Evolutionary conservation across 2,888 invertebrate species (phyloP).

Genomic region (Iphiclides podalirius): DNA sequence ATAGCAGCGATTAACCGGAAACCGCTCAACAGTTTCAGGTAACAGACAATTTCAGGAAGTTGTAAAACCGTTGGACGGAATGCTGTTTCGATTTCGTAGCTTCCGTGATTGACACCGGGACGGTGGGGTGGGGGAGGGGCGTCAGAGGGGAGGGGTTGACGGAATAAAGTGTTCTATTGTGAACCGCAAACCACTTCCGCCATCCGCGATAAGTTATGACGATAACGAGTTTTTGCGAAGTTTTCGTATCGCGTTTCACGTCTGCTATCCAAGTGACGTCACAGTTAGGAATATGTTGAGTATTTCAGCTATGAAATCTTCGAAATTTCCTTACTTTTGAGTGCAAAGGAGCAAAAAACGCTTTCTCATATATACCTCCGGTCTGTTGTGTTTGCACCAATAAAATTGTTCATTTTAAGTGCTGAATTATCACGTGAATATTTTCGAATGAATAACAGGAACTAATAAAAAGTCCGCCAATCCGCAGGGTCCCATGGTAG

Average conservation of each 20-base stretch:
- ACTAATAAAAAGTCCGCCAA: no score
- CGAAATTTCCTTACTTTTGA: no score
- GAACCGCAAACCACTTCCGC: slow-evolving; percentile 18
- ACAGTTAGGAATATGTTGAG: not conserved
- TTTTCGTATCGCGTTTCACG: slow-evolving; percentile 10
- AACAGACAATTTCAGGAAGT: slow-evolving; percentile 24
- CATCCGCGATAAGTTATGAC: slow-evolving; percentile 16
- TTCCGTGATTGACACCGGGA: slow-evolving; percentile 27
- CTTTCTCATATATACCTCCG: no score
- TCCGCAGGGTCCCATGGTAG: no score
- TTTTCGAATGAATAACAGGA: no score
- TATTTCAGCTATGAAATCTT: not conserved
- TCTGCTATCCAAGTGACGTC: slow-evolving; percentile 4
- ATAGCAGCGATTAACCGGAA: slow-evolving; percentile 11
- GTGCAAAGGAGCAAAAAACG: no score
- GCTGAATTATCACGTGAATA: no score
- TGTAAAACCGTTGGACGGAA: slow-evolving; percentile 15
- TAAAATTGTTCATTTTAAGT: no score
- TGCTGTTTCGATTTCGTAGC: slow-evolving; percentile 24
- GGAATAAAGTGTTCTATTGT: slow-evolving; percentile 21
- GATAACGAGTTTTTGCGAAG: slow-evolving; percentile 20
- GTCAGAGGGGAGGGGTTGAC: no score
- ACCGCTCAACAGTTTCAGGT: slow-evolving; percentile 17
- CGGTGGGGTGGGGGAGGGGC: slow-evolving; percentile 5
- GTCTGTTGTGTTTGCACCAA: no score